Base-by-base conservation (phyloP, 2,113 vertebrate genomes). In the Psittacula cyanocephala region DNA sequence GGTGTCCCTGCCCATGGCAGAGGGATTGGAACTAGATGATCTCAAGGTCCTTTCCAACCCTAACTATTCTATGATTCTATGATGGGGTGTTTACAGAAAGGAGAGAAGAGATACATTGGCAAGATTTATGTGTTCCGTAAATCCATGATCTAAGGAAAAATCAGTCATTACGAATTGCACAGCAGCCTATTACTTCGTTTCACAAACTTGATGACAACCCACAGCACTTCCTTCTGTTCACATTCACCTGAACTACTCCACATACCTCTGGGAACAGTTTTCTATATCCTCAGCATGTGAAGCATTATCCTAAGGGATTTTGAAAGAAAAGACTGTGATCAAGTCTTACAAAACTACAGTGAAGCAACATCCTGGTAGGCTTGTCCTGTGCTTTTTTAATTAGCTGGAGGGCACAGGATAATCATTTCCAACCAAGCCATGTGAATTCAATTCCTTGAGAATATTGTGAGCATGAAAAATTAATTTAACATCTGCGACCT, bases 341-440 rank as follows among this genome's bases (percentile, higher is more conserved):
- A 91, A 74, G 17, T 57, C 55, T 92, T 95, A 76, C 47, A 84
- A 87, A 96, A 86, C 55, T 17, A 3, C 7, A 55, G n/a, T 87
- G 89, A 92, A 50, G 35, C 74, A 95, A 60, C 81, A 79, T 65
- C 69, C 65, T 93, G 47, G 81, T 76, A 50, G 78, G 44, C 16
- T n/a, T 72, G 29, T 6, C 39, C 46, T 50, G 25, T 37, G 29
- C 14, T 43, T 53, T 78, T 89, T 53, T 14, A 33, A 29, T 79
- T 93, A 93, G 46, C 78, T 82, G 31, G 35, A 88, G 8, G 39
- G 12, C 17, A 35, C 17, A 41, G 11, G 12, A 28, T 55, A 85
- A 65, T 68, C 0, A 43, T 43, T 93, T 55, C 31, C 52, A 85
- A 46, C 0, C 0, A 77, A 75, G 35, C 62, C 9, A 3, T 14